phyloP scores from a whole-genome alignment of 2,113 vertebrate genomes.

The Tachycineta bicolor region DNA sequence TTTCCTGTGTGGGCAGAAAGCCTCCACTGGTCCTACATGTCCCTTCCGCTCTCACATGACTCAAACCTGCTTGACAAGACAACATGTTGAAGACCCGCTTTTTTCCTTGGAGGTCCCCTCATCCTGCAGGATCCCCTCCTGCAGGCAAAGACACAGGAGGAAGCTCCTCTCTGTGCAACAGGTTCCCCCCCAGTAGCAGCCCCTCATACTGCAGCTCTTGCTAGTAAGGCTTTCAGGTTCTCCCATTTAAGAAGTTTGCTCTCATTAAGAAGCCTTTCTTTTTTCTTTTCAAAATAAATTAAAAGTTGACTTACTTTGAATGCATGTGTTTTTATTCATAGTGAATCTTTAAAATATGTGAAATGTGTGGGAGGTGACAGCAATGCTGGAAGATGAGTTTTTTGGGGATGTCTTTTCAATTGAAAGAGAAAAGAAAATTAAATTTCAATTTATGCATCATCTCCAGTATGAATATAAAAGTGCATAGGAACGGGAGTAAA shows the following conservation, averaged over 20 bases:
- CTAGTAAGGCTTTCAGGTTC: not conserved
- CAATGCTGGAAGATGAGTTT: not conserved
- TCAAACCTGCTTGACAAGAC: not conserved
- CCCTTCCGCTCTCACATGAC: not conserved
- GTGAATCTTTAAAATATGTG: not conserved
- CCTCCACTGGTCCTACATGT: rapidly evolving
- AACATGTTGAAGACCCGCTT: not conserved
- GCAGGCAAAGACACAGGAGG: rapidly evolving
- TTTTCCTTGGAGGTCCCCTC: not conserved
- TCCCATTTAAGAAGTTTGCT: not conserved
- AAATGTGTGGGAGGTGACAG: not conserved
- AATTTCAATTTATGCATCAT: not conserved
- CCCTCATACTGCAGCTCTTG: not conserved
- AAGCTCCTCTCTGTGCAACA: rapidly evolving
- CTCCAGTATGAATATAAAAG: not conserved
- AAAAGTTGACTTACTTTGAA: not conserved
- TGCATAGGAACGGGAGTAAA: not conserved
- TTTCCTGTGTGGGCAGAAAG: not conserved
- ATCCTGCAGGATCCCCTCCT: not conserved
- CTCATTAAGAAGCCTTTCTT: not conserved
- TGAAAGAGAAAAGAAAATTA: not conserved
- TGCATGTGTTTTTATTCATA: not conserved
- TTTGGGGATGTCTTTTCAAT: not conserved
- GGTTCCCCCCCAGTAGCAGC: not conserved
- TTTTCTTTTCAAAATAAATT: not conserved